A percentile compares a stretch with the other conserved stretches of the same genome.
Evolutionary conservation across 2,113 vertebrate genomes (phyloP).

Genomic region (Melozone crissalis): DNA sequence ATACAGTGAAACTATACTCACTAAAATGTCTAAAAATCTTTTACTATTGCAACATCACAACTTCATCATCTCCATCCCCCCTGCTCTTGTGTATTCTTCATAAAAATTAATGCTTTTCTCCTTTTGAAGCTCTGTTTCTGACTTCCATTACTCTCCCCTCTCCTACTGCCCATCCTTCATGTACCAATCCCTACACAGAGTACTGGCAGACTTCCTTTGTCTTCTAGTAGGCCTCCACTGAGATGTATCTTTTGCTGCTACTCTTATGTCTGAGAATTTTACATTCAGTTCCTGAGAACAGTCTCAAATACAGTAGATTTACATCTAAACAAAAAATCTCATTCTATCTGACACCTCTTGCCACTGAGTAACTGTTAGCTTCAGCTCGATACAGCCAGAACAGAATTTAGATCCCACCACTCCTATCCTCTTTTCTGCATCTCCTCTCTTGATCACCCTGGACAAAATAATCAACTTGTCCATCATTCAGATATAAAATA

Average conservation of each 20-base stretch:
- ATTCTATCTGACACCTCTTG: neutral
- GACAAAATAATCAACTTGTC: neutral
- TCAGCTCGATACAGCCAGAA: neutral
- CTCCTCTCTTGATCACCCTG: neutral
- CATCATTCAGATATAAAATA: neutral
- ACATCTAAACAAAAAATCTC: neutral
- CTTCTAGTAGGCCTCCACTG: neutral
- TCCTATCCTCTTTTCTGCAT: neutral
- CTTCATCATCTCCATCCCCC: neutral
- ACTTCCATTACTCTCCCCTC: neutral
- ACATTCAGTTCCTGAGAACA: neutral
- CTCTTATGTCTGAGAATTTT: neutral
- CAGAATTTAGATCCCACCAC: neutral
- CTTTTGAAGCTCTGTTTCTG: neutral
- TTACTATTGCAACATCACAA: neutral
- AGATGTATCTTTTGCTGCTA: neutral
- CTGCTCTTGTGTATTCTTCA: neutral
- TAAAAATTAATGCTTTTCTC: neutral
- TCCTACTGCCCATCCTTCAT: neutral
- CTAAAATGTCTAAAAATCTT: neutral
- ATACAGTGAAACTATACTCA: neutral
- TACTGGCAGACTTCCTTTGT: neutral
- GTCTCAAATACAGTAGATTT: neutral
- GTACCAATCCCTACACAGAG: neutral
- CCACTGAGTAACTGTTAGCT: neutral